Base-by-base conservation (phyloP, 2,888 invertebrate genomes). In the Andrena camellia region DNA sequence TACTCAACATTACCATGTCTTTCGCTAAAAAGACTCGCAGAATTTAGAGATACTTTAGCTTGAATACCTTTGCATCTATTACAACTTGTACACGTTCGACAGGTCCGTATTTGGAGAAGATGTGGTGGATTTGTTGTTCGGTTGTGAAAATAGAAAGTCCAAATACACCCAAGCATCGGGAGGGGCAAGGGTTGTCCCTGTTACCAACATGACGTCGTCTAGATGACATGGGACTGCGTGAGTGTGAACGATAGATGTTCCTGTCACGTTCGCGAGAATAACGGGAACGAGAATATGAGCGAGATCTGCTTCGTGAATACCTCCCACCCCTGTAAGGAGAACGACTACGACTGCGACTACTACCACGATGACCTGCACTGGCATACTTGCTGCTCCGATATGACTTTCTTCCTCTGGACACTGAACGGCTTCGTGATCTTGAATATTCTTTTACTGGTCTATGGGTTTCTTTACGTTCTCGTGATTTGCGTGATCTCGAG, bases 21-120 rank as follows among this genome's bases (percentile, higher is more conserved):
- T 29, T 23, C 8, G 13, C n/a, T 35, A 35, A 0, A 26, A 6
- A 57, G 4, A 52, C 23, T 1, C 0, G 6, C 1, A 1, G 0
- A 52, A 17, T 31, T 23, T n/a, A 52, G 10, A 26, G 2, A 3
- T 35, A 29, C 64, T 20, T 13, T 13, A 0, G 35, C 59, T 29
- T 4, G 68, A 17, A n/a, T 94, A 97, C 97, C 96, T 99, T 99
- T 64, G 98, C 98, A 94, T 99, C 99, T 91, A 98, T 98, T 71
- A 99, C 98, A 85, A 99, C 97, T 95, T 99, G 98, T 31, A 98
- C 97, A 93, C 98, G 97, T 93, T 99, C 98, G 48, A 99, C 97
- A 0, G 97, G 97, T 2, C 99, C 99, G 93, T 97, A 99, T 93
- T 98, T 98, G 63, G 97, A 96, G 95, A 99, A 99, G 87, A 99